Evolutionary conservation across 2,113 vertebrate genomes (phyloP).

Genomic region (Proterorhinus semilunaris): DNA sequence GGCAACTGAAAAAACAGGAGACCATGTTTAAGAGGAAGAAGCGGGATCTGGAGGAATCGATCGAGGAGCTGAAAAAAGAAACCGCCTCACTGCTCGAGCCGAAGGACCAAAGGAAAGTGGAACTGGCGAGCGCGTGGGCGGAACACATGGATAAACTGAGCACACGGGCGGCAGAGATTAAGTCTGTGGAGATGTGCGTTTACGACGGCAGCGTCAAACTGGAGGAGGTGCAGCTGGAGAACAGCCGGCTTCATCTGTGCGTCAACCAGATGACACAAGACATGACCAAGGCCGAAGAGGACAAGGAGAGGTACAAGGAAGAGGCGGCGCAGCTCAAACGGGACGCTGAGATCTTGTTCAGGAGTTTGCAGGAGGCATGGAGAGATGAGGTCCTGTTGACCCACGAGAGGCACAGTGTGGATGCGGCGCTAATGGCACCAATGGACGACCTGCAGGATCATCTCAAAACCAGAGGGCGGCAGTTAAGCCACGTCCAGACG

Average conservation of each 20-base stretch:
- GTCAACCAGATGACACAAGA: slow-evolving; percentile 39
- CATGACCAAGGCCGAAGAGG: not conserved
- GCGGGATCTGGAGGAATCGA: slow-evolving; percentile 27
- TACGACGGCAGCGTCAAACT: slow-evolving; percentile 44
- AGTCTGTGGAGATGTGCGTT: slow-evolving; percentile 50
- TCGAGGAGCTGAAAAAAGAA: slow-evolving; percentile 32
- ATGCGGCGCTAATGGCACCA: not conserved
- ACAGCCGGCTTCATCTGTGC: slow-evolving; percentile 60
- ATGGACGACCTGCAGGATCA: not conserved
- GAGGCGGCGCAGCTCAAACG: not conserved
- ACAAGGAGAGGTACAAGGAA: slow-evolving; percentile 11
- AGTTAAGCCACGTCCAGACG: slow-evolving; percentile 6
- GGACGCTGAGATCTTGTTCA: not conserved
- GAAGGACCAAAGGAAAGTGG: slow-evolving; percentile 42
- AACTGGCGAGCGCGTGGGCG: slow-evolving; percentile 32
- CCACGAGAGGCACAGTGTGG: slow-evolving; percentile 4
- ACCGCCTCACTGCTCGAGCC: slow-evolving; percentile 38
- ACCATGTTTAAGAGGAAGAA: slow-evolving; percentile 23
- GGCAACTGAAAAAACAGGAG: slow-evolving; percentile 19
- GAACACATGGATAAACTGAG: slow-evolving; percentile 24
- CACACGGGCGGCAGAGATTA: slow-evolving; percentile 45
- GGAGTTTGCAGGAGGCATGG: slow-evolving; percentile 40
- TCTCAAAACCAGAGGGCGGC: slow-evolving; percentile 22
- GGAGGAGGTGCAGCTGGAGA: slow-evolving; percentile 61
- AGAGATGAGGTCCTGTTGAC: slow-evolving; percentile 1